Evolutionary conservation across 2,888 invertebrate species (phyloP).

Genomic region (Tipula lateralis): DNA sequence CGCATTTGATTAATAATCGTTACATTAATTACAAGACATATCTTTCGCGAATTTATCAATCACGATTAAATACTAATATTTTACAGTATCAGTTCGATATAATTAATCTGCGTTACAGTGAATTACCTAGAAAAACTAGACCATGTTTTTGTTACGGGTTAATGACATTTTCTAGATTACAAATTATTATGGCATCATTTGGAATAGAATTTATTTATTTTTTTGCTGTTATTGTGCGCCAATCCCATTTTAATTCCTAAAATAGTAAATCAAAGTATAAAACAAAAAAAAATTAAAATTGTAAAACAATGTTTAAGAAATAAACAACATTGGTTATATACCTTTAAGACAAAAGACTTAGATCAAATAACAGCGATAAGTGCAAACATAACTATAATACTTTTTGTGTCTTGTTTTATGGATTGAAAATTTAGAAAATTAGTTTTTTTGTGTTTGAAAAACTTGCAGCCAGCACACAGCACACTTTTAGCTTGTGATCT

Average conservation of each 20-base stretch:
- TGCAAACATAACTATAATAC: background rate
- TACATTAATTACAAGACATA: background rate
- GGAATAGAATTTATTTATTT: background rate
- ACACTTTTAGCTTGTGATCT: background rate
- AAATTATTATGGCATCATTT: constrained; percentile 19
- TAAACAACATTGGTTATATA: background rate
- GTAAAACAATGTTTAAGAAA: background rate
- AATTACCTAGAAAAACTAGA: background rate
- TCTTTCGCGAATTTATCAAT: background rate
- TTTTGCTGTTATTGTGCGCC: background rate
- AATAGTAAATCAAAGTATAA: background rate
- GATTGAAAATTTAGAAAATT: background rate
- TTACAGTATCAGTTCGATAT: background rate
- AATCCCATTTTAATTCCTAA: constrained; percentile 11
- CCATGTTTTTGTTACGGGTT: background rate
- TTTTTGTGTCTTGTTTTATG: background rate
- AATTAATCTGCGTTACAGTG: background rate
- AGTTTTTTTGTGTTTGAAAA: background rate
- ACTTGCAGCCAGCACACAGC: background rate
- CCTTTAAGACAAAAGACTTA: constrained; percentile 19
- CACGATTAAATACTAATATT: background rate
- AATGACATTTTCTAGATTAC: constrained; percentile 15
- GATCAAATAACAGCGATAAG: background rate
- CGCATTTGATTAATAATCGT: background rate
- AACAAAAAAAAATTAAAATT: too few species aligned